Evolutionary conservation across 2,888 invertebrate species (phyloP), one percentile per base, ranked within the genome.

Genomic region (Pedicia rivosa): DNA sequence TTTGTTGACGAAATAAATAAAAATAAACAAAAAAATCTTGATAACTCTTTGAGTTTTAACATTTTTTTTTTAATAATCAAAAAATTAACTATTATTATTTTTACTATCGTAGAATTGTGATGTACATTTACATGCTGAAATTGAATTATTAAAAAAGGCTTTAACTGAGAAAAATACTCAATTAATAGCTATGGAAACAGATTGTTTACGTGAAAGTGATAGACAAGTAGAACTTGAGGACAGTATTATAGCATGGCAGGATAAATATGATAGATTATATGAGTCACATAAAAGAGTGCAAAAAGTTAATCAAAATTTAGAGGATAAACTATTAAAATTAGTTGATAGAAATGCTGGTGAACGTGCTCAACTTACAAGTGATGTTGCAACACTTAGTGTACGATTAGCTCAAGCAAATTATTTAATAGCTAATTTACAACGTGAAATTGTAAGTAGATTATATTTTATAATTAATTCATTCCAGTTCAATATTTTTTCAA

Each of bases 231-330:
- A 82, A 40, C 66, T 87, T 38, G 78, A 80, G 50, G 88, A 88
- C 46, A 87, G 90, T 57, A 64, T 90, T 38, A 63, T 74, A 36
- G 80, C 83, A 47, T 88, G 90, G 80, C 78, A 87, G 56, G 92
- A 92, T 55, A 88, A 92, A 66, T 91, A 91, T 66, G 83, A 83
- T 57, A 75, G 92, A 51, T 69, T 94, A 47, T 78, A 84, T 62
- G 92, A 94, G 55, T 88, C 90, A 38, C 90, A 94, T 54, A 86
- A 87, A 56, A 74, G 88, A 52, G 78, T 94, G 40, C 92, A 92
- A 62, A 87, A 84, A 62, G 78, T 94, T 28, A 94, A 94, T 63
- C 91, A 92, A 66, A 83, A 80, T 48, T 67, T 94, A 48, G 94
- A 94, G 65, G 94, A 94, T 57, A 94, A 92, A 58, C 64, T 94